These are phyloP conservation scores for Crocodylus rhombifer DNA, from an alignment of 2,797 vertebrate species.

Conservation along the genomic window DNA sequence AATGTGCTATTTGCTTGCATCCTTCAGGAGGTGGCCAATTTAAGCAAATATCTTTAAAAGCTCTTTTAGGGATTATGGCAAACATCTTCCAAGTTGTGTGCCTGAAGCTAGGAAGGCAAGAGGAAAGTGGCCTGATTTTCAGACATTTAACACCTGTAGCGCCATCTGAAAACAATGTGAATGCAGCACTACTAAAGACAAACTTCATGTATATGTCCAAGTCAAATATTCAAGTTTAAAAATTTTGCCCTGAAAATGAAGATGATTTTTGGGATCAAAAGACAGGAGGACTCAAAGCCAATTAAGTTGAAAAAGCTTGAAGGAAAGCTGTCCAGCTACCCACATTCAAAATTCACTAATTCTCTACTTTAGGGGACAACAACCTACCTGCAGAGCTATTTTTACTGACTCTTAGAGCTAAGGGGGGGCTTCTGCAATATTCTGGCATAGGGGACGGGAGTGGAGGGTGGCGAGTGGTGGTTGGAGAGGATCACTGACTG, in stretches of 20 bases:
- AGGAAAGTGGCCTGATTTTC: not conserved
- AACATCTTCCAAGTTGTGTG: not conserved
- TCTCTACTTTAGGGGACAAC: not conserved
- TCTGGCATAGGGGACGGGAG: too few species aligned
- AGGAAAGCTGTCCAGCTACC: not conserved
- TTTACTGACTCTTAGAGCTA: too few species aligned
- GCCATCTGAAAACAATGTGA: not conserved
- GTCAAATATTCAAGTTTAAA: not conserved
- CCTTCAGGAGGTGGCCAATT: not conserved
- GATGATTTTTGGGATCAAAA: fast-evolving
- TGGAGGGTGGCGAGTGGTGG: too few species aligned
- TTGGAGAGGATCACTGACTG: too few species aligned
- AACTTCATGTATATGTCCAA: not conserved
- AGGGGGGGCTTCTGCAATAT: too few species aligned
- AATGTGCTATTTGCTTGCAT: not conserved
- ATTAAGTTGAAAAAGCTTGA: not conserved
- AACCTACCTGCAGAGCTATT: too few species aligned
- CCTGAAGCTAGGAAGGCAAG: not conserved
- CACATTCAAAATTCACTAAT: not conserved
- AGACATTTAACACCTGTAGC: not conserved
- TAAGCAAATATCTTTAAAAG: not conserved
- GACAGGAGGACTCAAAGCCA: not conserved
- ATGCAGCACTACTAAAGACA: not conserved
- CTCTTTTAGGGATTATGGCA: not conserved
- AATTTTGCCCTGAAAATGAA: not conserved